A percentile compares a stretch with the other conserved stretches of the same genome.
phyloP scores from a whole-genome alignment of 37 sponge, comb jelly and placozoan genomes.

The Tethya wilhelma region DNA sequence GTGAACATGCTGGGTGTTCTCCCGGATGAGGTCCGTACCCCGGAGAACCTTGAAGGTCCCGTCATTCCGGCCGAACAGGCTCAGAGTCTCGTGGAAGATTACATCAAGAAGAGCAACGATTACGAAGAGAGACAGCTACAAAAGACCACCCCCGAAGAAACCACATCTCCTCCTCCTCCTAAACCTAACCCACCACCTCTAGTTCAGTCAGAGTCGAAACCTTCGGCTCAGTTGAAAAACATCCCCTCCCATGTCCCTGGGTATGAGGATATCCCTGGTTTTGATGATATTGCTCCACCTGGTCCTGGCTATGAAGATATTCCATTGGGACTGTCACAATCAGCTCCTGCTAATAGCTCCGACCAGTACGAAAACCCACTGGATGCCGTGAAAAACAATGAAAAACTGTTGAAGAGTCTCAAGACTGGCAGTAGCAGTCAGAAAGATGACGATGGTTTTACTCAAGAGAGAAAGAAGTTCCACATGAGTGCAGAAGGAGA shows the following conservation, averaged over 20 bases:
- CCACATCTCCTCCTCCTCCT: not conserved
- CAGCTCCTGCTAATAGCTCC: not conserved
- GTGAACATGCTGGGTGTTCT: conserved; percentile 37
- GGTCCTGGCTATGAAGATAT: conserved; percentile 1
- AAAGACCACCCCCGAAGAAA: not conserved
- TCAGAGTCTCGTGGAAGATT: not conserved
- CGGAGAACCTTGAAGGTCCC: conserved; percentile 26
- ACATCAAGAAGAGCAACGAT: conserved; percentile 1
- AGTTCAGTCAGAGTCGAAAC: no score
- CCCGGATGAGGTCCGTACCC: conserved; percentile 19
- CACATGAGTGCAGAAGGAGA: not conserved
- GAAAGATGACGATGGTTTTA: not conserved
- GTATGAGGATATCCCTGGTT: not conserved
- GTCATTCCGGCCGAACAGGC: not conserved
- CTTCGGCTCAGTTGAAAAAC: not conserved
- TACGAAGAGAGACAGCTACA: conserved; percentile 24
- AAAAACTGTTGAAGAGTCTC: not conserved
- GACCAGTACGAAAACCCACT: conserved; percentile 14
- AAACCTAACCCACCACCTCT: not conserved
- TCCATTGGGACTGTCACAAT: not conserved
- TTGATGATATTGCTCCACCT: not conserved
- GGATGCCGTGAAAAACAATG: not conserved
- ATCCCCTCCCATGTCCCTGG: no score
- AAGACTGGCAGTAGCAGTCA: not conserved
- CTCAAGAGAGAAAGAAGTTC: not conserved